Conservation (phyloP, 2,113 vertebrate species). For the Atlantisia rogersi region DNA sequence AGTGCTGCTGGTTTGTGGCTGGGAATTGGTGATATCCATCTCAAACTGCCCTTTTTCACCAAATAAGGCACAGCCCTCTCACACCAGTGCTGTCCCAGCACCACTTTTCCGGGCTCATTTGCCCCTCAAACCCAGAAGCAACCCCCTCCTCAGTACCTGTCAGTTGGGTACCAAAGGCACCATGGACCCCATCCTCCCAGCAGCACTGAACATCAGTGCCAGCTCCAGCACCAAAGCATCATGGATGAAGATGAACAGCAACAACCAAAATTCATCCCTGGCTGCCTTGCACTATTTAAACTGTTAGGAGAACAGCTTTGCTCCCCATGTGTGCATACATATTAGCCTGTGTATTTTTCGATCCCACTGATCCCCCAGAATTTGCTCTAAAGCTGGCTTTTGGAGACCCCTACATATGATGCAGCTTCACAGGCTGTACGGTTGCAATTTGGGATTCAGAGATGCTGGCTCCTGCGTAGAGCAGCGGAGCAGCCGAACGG, state of each 20-base stretch:
- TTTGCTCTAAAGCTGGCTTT: conserved; percentile 50
- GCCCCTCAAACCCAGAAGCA: not conserved
- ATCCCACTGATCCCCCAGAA: conserved; percentile 16
- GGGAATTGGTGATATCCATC: not conserved
- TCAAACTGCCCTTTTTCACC: not conserved
- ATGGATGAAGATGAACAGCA: accelerated
- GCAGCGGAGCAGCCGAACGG: not conserved
- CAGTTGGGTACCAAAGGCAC: not conserved
- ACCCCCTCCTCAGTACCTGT: accelerated
- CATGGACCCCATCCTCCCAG: not conserved
- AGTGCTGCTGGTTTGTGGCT: accelerated
- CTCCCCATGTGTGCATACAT: not conserved
- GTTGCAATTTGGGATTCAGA: not conserved
- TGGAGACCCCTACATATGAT: conserved; percentile 43
- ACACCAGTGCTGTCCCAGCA: not conserved
- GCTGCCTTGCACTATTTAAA: not conserved
- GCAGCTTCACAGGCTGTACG: not conserved
- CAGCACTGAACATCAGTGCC: accelerated
- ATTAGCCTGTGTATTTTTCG: not conserved
- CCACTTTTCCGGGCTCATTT: not conserved
- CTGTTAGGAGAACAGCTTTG: conserved; percentile 27
- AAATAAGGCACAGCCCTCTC: accelerated
- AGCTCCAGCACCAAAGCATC: accelerated
- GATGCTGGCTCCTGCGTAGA: not conserved
- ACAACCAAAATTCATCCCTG: not conserved